phyloP scores from a whole-genome alignment of 1,140 invertebrate species.

The Glomeris maerens region DNA sequence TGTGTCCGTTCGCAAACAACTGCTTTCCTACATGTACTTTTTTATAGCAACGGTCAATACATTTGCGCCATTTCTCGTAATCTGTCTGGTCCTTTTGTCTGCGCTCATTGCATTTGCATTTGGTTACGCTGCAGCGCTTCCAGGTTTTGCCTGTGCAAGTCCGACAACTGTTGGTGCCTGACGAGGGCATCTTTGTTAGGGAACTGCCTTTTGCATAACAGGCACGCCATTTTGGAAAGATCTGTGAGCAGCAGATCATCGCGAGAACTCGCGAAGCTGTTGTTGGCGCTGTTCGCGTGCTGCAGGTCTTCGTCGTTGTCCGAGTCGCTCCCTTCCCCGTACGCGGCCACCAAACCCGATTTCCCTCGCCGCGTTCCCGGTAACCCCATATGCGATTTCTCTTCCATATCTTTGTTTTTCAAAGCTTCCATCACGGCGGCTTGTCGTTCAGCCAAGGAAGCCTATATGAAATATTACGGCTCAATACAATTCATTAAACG shows the following conservation, averaged over 20 bases:
- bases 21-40: no score
- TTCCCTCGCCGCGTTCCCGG: no score
- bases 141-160: slow-evolving; percentile 89
- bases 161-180: slow-evolving; percentile 80
- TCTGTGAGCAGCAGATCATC: slow-evolving; percentile 56
- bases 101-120: no score
- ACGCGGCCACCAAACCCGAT: slow-evolving; percentile 50
- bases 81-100: no score
- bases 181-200: slow-evolving; percentile 67
- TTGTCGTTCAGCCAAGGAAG: slow-evolving; percentile 8
- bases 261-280: slow-evolving; percentile 36
- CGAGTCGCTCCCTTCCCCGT: slow-evolving; percentile 51
- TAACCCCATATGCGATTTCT: slow-evolving; percentile 10
- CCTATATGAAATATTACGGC: slow-evolving; percentile 6
- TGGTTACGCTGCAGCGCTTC: slow-evolving; percentile 39
- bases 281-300: slow-evolving; percentile 27
- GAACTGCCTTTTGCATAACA: slow-evolving; percentile 91
- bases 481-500: slow-evolving; percentile 2
- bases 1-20: no score
- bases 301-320: slow-evolving; percentile 40
- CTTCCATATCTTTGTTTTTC: slow-evolving; percentile 10
- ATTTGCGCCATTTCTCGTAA: no score
- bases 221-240: slow-evolving; percentile 77
- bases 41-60: no score
- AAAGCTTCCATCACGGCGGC: slow-evolving; percentile 7